These are phyloP conservation scores for Oryzias woworae DNA, from an alignment of 2,113 vertebrate species.

Conservation along the genomic window DNA sequence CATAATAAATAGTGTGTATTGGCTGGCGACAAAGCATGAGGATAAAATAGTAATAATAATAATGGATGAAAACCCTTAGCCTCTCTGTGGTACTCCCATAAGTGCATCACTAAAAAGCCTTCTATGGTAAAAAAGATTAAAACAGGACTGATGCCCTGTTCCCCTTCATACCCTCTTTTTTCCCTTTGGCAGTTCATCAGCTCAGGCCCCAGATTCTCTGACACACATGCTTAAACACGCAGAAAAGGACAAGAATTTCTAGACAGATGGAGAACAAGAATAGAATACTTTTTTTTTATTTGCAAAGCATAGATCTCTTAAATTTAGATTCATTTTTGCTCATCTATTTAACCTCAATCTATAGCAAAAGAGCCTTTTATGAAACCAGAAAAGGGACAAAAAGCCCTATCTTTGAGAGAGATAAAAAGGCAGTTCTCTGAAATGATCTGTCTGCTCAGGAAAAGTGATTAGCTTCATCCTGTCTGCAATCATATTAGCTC, in stretches of 20 bases:
- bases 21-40: conserved; percentile 22
- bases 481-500: conserved; percentile 57
- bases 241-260: conserved; percentile 22
- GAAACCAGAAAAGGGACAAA: conserved; percentile 1
- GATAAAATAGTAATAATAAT: conserved; percentile 38
- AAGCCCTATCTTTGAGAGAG: conserved; percentile 27
- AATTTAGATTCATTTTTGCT: background rate
- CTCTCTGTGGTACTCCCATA: conserved; percentile 36
- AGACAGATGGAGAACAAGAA: background rate
- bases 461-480: conserved; percentile 58
- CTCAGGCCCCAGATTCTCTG: conserved; percentile 1
- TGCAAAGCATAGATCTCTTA: background rate
- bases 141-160: conserved; percentile 39
- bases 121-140: conserved; percentile 56
- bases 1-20: background rate
- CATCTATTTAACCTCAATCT: background rate
- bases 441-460: conserved; percentile 24
- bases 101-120: conserved; percentile 39
- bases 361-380: background rate
- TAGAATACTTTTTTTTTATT: background rate
- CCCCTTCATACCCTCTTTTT: conserved; percentile 23
- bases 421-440: conserved; percentile 24
- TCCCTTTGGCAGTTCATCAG: conserved; percentile 34
- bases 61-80: conserved; percentile 46
- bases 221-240: conserved; percentile 20